phyloP scores from a whole-genome alignment of 2,113 vertebrate species.

The Plestiodon gilberti region DNA sequence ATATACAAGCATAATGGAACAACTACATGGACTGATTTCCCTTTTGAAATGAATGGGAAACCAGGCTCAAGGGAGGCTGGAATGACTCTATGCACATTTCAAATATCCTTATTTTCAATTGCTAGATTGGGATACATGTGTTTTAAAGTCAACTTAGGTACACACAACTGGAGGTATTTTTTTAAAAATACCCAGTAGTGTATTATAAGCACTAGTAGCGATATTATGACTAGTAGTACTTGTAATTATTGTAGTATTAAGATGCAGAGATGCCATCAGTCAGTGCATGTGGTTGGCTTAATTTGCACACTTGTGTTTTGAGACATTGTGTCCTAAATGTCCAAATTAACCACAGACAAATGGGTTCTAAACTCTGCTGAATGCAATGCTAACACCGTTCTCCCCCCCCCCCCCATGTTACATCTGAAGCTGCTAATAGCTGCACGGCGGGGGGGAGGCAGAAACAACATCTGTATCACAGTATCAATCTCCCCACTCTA shows the following conservation, averaged over 20 bases:
- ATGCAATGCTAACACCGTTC: too few species aligned
- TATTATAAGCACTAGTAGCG: not conserved
- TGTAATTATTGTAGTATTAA: slow-evolving; percentile 17
- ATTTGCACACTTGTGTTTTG: slow-evolving; percentile 8
- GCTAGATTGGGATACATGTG: not conserved
- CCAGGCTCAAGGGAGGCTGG: not conserved
- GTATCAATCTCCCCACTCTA: too few species aligned
- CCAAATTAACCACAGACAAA: not conserved
- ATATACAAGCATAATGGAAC: not conserved
- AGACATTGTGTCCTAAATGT: not conserved
- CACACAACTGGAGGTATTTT: not conserved
- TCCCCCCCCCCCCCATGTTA: too few species aligned
- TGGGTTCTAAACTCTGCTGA: too few species aligned
- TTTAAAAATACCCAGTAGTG: too few species aligned
- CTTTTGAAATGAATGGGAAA: not conserved
- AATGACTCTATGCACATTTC: not conserved
- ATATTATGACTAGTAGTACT: not conserved
- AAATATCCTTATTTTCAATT: not conserved
- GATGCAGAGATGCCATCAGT: not conserved
- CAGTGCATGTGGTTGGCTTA: not conserved
- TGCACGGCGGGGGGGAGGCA: too few species aligned
- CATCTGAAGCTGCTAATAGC: too few species aligned
- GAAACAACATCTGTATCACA: too few species aligned
- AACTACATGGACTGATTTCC: too few species aligned
- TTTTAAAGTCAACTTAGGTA: not conserved